phyloP scores from a whole-genome alignment of 2,797 vertebrate species.

The Acanthornis magna region DNA sequence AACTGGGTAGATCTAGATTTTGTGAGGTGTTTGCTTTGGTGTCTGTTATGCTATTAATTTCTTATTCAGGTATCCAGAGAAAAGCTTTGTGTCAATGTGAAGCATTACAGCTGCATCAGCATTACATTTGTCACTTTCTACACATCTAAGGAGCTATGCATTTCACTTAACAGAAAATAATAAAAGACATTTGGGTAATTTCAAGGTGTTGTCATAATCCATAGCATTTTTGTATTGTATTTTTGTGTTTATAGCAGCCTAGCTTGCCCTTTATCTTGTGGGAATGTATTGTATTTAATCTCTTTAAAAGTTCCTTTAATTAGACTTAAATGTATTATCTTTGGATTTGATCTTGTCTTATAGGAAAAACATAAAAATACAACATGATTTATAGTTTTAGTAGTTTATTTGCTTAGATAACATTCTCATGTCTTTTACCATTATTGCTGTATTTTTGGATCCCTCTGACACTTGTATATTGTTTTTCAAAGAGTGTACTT shows the following conservation, averaged over 20 bases:
- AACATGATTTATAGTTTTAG: not conserved
- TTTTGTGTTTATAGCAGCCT: not conserved
- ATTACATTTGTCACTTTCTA: not conserved
- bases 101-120: not conserved
- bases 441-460: not conserved
- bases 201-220: not conserved
- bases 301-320: not conserved
- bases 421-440: not conserved
- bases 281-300: not conserved
- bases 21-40: not conserved
- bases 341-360: not conserved
- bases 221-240: not conserved
- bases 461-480: not conserved
- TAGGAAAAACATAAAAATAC: not conserved
- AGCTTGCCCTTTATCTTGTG: not conserved
- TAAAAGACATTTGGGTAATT: not conserved
- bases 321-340: not conserved
- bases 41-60: conserved; percentile 28
- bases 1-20: not conserved
- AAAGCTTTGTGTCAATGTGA: not conserved
- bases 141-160: not conserved
- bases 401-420: not conserved
- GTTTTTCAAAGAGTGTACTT: not conserved
- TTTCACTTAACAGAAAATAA: not conserved
- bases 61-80: not conserved